phyloP scores from a whole-genome alignment of 1,140 invertebrate species.

The Nephotettix cincticeps region DNA sequence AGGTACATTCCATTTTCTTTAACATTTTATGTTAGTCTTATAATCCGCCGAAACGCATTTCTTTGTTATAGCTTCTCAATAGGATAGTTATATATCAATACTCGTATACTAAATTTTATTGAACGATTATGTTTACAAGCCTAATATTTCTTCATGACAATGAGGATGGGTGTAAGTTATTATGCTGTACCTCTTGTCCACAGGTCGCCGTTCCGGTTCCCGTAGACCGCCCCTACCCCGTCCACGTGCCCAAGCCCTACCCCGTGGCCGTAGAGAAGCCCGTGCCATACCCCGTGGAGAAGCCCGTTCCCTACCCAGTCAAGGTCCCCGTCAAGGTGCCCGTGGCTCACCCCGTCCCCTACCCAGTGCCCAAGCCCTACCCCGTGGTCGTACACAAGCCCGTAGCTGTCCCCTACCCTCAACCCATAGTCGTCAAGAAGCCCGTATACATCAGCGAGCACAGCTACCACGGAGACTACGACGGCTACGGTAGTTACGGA shows the following conservation, averaged over 20 bases:
- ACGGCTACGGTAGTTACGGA: background rate
- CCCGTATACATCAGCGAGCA: slow-evolving; percentile 5
- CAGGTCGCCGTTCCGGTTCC: slow-evolving; percentile 59
- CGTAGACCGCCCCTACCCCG: slow-evolving; percentile 45
- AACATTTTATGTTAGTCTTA: too few relatives aligned
- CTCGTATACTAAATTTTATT: too few relatives aligned
- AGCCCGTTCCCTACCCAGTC: slow-evolving; percentile 56
- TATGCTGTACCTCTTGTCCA: too few relatives aligned
- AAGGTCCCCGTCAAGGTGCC: slow-evolving; percentile 54
- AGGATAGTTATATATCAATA: too few relatives aligned
- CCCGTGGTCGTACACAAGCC: slow-evolving; percentile 32
- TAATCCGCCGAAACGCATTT: slow-evolving; percentile 42
- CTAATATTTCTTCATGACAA: too few relatives aligned
- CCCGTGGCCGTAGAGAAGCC: slow-evolving; percentile 64
- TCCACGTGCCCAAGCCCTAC: slow-evolving; percentile 51
- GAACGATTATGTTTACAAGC: too few relatives aligned
- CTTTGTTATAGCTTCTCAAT: too few relatives aligned
- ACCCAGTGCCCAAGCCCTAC: slow-evolving; percentile 46
- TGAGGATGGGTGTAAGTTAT: too few relatives aligned
- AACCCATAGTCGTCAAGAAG: background rate
- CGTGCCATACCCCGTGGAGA: slow-evolving; percentile 69
- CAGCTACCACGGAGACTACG: background rate
- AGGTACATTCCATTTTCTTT: too few relatives aligned
- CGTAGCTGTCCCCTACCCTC: slow-evolving; percentile 7
- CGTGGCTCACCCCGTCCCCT: slow-evolving; percentile 45